phyloP scores from a whole-genome alignment of 2,888 invertebrate species.

The Hedya salicella region DNA sequence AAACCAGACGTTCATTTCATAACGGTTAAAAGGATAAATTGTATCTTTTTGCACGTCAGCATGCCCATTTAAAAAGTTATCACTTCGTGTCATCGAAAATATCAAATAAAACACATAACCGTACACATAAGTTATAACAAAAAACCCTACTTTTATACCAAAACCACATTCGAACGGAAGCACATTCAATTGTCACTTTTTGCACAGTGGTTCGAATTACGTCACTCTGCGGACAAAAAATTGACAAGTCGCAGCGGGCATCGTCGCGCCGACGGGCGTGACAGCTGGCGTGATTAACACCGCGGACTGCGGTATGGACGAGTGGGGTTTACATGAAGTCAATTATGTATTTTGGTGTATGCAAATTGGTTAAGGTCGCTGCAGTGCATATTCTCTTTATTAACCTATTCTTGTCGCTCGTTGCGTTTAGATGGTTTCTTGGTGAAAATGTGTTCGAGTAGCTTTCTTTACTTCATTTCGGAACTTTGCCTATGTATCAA shows the following conservation, averaged over 20 bases:
- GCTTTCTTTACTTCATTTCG: no score
- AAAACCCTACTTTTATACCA: neutral
- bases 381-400: neutral
- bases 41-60: neutral
- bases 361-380: slow-evolving; percentile 13
- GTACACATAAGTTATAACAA: neutral
- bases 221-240: slow-evolving; percentile 42
- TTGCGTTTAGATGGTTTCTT: no score
- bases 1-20: no score
- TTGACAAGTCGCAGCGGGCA: slow-evolving; percentile 42
- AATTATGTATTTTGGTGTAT: slow-evolving; percentile 24
- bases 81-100: neutral
- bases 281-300: slow-evolving; percentile 48
- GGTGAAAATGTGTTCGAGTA: no score
- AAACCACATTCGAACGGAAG: slow-evolving; percentile 31
- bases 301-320: slow-evolving; percentile 12
- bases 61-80: no score
- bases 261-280: slow-evolving; percentile 43
- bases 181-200: slow-evolving; percentile 33
- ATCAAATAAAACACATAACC: neutral
- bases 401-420: neutral
- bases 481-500: no score
- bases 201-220: slow-evolving; percentile 43
- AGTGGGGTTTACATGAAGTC: slow-evolving; percentile 24
- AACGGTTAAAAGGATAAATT: neutral